phyloP scores from a whole-genome alignment of 2,113 vertebrate species.

The Willisornis vidua region DNA sequence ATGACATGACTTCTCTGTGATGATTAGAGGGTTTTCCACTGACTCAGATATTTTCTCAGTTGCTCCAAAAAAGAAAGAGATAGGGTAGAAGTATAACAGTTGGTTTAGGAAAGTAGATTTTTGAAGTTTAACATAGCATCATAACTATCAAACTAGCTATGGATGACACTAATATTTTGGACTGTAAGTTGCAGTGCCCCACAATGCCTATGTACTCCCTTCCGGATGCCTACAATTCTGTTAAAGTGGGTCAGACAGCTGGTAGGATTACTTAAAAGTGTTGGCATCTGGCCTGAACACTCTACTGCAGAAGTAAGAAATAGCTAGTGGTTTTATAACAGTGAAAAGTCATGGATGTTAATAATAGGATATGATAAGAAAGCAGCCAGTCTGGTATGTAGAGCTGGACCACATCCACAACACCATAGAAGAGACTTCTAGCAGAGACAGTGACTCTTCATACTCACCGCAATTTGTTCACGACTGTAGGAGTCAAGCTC shows the following conservation, averaged over 20 bases:
- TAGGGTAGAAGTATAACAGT: background rate
- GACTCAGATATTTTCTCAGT: background rate
- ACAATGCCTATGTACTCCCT: background rate
- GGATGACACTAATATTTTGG: background rate
- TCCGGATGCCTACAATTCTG: background rate
- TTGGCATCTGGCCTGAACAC: background rate
- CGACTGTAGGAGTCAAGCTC: background rate
- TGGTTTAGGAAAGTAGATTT: background rate
- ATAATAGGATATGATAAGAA: background rate
- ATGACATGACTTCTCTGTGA: background rate
- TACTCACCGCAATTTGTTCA: background rate
- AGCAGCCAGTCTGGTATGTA: background rate
- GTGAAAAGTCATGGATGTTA: background rate
- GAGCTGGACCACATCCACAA: background rate
- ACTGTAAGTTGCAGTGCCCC: background rate
- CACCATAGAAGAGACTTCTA: background rate
- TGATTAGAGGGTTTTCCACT: background rate
- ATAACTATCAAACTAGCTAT: background rate
- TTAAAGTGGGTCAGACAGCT: background rate
- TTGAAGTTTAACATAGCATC: background rate
- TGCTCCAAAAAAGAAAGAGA: background rate
- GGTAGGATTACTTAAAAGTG: background rate
- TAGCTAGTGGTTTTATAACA: background rate
- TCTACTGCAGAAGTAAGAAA: background rate
- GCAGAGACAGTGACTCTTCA: background rate